Evolutionary conservation across 2,888 invertebrate species (phyloP).

Genomic region (Reticulitermes lucifugus): DNA sequence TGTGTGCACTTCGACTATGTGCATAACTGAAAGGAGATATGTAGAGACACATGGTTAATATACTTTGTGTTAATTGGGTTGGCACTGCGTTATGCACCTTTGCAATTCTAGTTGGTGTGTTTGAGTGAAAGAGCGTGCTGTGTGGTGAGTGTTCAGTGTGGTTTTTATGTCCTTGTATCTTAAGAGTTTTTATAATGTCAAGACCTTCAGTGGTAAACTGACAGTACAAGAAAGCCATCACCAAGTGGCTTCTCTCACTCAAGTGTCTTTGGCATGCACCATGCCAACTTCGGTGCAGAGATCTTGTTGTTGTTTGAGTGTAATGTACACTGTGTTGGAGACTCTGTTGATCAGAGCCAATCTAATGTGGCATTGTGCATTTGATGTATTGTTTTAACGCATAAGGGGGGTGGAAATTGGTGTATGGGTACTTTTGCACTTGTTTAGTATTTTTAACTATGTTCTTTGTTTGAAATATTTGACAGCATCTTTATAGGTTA

Average conservation of each 20-base stretch:
- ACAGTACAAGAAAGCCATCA: conserved; percentile 39
- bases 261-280: conserved; percentile 40
- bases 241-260: conserved; percentile 34
- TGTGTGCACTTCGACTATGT: conserved; percentile 20
- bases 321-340: conserved; percentile 26
- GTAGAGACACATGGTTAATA: not conserved
- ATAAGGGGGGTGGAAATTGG: conserved; percentile 53
- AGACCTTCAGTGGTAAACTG: conserved; percentile 42
- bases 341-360: conserved; percentile 51
- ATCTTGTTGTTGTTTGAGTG: conserved; percentile 44
- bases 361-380: conserved; percentile 37
- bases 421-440: conserved; percentile 52
- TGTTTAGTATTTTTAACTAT: conserved; percentile 49
- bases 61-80: conserved; percentile 33
- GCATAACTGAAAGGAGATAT: conserved; percentile 4
- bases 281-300: conserved; percentile 32
- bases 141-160: conserved; percentile 26
- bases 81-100: conserved; percentile 42
- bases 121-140: conserved; percentile 18
- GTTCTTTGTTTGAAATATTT: conserved; percentile 50
- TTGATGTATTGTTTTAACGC: conserved; percentile 49
- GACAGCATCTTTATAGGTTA: conserved; percentile 46
- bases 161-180: conserved; percentile 46
- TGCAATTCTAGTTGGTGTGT: conserved; percentile 41
- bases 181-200: conserved; percentile 49